Base-by-base conservation (phyloP, 2,888 invertebrate genomes). In the Drosophila parthenogenetica region DNA sequence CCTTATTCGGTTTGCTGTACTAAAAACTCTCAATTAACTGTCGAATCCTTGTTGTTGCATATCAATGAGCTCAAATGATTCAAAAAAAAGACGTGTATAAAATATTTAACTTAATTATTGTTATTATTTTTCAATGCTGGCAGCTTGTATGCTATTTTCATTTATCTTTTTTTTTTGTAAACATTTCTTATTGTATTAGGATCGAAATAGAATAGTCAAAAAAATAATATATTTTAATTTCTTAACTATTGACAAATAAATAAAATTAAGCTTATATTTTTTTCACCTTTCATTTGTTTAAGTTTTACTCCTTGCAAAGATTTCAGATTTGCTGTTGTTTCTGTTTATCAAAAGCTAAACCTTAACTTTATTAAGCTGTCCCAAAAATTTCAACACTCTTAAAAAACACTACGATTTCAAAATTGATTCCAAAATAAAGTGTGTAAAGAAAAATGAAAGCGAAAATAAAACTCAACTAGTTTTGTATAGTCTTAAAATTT, bases 61-160 rank as follows among this genome's bases (percentile, higher is more conserved):
- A 55, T 65, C 74, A 73, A 67, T 71, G 73, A 83, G 81, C 75
- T 81, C 75, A 84, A 87, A 72, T 76, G 14, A 87, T 78, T 69
- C 61, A 69, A 69, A 60, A 74, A 77, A 53, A 29, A 29, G 8
- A 29, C 8, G n/a, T 77, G 46, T 81, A 77, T 71, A 84, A 81
- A 81, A 81, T 72, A 83, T 85, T 85, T 80, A 88, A 85, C 88
- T 86, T 85, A 85, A 74, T 85, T 85, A 85, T 85, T 85, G 84
- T 85, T 83, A 77, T 85, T 77, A 69, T 76, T 69, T 85, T 71
- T 71, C 71, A 39, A 80, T 88, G 76, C 72, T 85, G 84, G 84
- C 84, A 85, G 84, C 84, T 76, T 86, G 68, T 66, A 76, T 76
- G 86, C 76, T 85, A 68, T 80, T 66, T 69, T 63, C 49, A 48